Conservation (phyloP, 2,888 invertebrate species). For the Cordilura impudica region DNA sequence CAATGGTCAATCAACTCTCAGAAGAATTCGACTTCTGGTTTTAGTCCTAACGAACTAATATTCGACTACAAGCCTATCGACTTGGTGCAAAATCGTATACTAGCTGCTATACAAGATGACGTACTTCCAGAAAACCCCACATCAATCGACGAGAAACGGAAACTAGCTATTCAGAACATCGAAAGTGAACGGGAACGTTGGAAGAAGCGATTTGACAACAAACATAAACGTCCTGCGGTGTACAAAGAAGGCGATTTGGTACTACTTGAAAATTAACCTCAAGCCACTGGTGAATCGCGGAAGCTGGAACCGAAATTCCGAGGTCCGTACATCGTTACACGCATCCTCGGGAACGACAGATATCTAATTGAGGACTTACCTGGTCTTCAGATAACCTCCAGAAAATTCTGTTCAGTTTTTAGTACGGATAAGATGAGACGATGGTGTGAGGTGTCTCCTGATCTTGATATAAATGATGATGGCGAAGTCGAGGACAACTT, state of each 20-base stretch:
- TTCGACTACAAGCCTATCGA: no score
- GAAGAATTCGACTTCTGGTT: constrained; percentile 12
- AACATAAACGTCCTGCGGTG: constrained; percentile 1
- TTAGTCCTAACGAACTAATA: constrained; percentile 60
- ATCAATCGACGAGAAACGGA: background rate
- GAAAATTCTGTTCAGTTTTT: constrained; percentile 40
- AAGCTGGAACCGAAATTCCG: constrained; percentile 52
- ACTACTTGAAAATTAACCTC: constrained; percentile 41
- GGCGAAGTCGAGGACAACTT: constrained; percentile 47
- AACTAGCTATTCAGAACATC: constrained; percentile 9
- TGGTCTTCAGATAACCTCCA: constrained; percentile 35
- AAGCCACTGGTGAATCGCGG: constrained; percentile 56
- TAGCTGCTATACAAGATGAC: constrained; percentile 45
- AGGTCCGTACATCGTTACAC: constrained; percentile 50
- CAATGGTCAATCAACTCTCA: background rate
- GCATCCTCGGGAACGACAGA: constrained; percentile 52
- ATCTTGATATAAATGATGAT: constrained; percentile 3
- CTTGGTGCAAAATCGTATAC: constrained; percentile 25
- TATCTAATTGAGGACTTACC: constrained; percentile 60
- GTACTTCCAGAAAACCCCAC: constrained; percentile 9
- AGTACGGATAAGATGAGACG: no score
- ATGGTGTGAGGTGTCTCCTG: constrained; percentile 55
- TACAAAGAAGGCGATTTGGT: constrained; percentile 21
- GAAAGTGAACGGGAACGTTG: constrained; percentile 16
- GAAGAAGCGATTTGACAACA: constrained; percentile 35